These are phyloP conservation scores for Campopleginae sp. DNA, from an alignment of 2,888 invertebrate species.

Conservation along the genomic window DNA sequence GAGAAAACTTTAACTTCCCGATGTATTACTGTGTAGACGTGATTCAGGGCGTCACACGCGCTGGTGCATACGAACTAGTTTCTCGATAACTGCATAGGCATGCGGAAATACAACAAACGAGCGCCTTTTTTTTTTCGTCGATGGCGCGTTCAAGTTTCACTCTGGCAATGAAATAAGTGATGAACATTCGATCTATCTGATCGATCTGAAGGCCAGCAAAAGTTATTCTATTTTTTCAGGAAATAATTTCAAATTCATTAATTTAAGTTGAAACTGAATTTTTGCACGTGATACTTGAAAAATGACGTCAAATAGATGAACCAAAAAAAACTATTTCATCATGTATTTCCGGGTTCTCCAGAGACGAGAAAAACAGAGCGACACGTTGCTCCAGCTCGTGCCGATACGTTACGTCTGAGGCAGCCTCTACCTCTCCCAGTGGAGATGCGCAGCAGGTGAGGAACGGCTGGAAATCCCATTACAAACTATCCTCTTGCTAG, in stretches of 20 bases:
- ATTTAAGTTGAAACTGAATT: background rate
- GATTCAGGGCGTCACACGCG: background rate
- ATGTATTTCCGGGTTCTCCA: constrained; percentile 18
- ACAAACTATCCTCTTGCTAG: constrained; percentile 79
- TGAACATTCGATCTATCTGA: no score
- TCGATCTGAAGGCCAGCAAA: no score
- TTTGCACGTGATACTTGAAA: background rate
- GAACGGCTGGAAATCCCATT: constrained; percentile 80
- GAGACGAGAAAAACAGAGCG: constrained; percentile 26
- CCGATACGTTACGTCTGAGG: constrained; percentile 56
- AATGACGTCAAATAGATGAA: background rate
- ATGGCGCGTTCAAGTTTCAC: no score
- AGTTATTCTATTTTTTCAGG: no score
- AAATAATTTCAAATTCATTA: background rate
- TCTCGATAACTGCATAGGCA: background rate
- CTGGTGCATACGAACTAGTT: background rate
- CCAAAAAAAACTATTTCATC: background rate
- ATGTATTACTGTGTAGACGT: background rate
- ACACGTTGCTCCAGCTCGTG: constrained; percentile 19
- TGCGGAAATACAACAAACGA: background rate
- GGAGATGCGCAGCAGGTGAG: constrained; percentile 49
- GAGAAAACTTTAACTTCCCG: constrained; percentile 66
- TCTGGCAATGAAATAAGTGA: no score
- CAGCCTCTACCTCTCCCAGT: constrained; percentile 54
- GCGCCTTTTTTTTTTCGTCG: no score